Conservation (phyloP, 2,113 vertebrate genomes). For the Tympanuchus pallidicinctus region DNA sequence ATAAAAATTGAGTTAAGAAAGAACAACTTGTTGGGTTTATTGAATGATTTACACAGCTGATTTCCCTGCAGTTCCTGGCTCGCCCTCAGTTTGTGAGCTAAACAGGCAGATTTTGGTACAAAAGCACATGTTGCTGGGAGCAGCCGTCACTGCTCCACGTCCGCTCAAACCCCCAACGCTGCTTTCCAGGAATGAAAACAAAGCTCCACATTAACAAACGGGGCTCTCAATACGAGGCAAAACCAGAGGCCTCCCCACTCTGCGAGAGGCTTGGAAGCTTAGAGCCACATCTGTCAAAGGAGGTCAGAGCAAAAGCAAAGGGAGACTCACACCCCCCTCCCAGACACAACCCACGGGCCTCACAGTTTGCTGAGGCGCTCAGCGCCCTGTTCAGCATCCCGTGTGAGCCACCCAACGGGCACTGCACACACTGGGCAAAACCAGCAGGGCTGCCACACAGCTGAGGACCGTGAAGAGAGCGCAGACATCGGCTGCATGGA, state of each 20-base stretch:
- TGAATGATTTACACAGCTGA: neutral
- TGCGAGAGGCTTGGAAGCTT: neutral
- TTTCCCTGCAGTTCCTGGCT: neutral
- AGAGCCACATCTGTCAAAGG: neutral
- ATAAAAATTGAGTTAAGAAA: neutral
- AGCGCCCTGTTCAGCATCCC: accelerated
- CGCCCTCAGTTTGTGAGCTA: neutral
- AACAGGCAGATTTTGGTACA: neutral
- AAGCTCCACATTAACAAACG: accelerated
- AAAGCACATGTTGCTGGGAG: neutral
- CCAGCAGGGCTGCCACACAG: neutral
- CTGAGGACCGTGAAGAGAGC: too few relatives aligned
- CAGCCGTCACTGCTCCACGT: accelerated
- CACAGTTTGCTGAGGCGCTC: accelerated
- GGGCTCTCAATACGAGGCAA: accelerated
- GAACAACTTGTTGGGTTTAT: neutral
- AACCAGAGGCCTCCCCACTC: neutral
- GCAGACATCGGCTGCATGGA: too few relatives aligned
- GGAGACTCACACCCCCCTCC: neutral
- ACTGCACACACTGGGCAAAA: too few relatives aligned
- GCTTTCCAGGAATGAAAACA: neutral
- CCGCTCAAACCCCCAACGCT: neutral
- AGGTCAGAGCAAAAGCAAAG: neutral
- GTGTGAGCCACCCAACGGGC: accelerated
- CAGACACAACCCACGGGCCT: accelerated